A percentile compares a stretch with the other conserved stretches of the same genome.
Conservation (phyloP, 37 sponge, comb jelly and placozoan species). For the Aphrocallistes beatrix region DNA sequence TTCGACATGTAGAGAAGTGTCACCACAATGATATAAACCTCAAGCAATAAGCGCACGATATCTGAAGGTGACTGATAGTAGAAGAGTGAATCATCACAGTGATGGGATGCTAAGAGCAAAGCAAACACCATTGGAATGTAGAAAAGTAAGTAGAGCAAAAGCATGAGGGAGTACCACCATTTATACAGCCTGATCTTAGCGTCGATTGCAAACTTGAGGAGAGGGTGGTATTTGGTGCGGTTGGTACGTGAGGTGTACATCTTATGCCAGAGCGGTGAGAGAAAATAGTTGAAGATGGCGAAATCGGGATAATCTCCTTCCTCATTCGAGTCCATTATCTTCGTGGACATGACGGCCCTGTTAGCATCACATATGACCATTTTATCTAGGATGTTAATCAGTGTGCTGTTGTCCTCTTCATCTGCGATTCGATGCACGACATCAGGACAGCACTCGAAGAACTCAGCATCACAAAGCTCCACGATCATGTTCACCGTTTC, state of each 20-base stretch:
- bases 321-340: not conserved
- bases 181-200: constrained; percentile 1
- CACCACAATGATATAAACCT: not conserved
- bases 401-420: constrained; percentile 6
- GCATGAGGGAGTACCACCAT: not conserved
- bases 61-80: not conserved
- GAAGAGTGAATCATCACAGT: not conserved
- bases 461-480: not conserved
- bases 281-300: not conserved
- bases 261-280: not conserved
- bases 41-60: not conserved
- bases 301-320: not conserved
- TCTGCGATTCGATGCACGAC: not conserved
- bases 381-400: not conserved
- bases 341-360: not conserved
- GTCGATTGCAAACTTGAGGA: not conserved
- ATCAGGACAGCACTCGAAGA: not conserved
- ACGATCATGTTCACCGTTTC: not conserved
- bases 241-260: not conserved
- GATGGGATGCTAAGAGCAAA: not conserved
- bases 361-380: not conserved
- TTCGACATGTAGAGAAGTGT: not conserved
- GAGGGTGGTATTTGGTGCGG: not conserved
- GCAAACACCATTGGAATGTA: not conserved
- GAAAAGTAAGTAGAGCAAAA: not conserved